Conservation (phyloP, 2,113 vertebrate species). For the Syngnathus typhle region DNA sequence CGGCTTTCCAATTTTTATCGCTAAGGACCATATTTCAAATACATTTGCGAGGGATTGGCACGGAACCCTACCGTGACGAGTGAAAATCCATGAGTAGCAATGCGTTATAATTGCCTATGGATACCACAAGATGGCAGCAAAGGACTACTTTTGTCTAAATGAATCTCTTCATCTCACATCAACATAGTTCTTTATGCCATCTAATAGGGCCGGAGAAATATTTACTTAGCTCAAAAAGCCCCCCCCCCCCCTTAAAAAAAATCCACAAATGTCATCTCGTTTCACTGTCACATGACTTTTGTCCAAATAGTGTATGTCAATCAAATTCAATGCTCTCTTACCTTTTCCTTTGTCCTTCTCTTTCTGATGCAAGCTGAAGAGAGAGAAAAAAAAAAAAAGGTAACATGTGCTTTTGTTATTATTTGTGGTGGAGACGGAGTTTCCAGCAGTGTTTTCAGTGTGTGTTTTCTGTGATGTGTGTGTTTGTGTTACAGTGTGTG, state of each 20-base stretch:
- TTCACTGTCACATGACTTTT: neutral
- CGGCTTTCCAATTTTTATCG: too few relatives aligned
- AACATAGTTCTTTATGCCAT: neutral
- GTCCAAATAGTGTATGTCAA: neutral
- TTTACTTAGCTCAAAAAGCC: neutral
- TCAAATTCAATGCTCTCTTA: neutral
- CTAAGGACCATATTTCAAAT: too few relatives aligned
- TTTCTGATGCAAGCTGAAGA: constrained; percentile 51
- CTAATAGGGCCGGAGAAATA: neutral
- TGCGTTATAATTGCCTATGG: neutral
- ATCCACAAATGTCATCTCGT: neutral
- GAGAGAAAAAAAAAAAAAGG: constrained; percentile 54
- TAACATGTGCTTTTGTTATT: constrained; percentile 45
- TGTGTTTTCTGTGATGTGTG: constrained; percentile 14
- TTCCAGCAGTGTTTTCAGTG: constrained; percentile 7
- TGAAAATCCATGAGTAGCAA: neutral
- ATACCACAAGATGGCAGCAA: neutral
- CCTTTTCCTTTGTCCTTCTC: constrained; percentile 26
- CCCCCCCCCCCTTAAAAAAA: neutral
- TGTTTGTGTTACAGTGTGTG: constrained; percentile 20
- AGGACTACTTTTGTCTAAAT: neutral
- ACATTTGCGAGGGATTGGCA: neutral
- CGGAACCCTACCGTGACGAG: neutral
- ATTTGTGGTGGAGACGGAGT: neutral
- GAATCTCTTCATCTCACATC: neutral